phyloP scores from a whole-genome alignment of 1,140 invertebrate species.

The Nomia melanderi region DNA sequence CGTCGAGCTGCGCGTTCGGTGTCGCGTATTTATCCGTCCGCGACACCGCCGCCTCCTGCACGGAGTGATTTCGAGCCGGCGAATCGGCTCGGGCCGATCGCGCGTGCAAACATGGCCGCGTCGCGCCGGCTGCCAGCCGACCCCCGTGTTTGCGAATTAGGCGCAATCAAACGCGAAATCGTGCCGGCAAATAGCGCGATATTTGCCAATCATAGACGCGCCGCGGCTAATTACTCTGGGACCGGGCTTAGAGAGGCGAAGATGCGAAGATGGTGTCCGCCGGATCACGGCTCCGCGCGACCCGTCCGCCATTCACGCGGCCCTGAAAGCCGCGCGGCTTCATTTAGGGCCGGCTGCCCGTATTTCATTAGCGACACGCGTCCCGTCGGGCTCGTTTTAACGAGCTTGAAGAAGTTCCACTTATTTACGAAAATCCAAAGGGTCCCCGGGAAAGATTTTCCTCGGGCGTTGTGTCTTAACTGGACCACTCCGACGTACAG shows the following conservation, averaged over 20 bases:
- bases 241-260: background rate
- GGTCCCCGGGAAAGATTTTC: no score
- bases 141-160: conserved; percentile 72
- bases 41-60: background rate
- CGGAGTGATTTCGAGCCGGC: conserved; percentile 35
- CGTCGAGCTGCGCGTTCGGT: background rate
- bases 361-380: conserved; percentile 3
- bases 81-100: conserved; percentile 57
- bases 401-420: background rate
- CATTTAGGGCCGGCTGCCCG: background rate
- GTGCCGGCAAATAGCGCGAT: conserved; percentile 68
- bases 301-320: no score
- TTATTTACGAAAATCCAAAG: background rate
- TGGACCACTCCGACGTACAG: no score
- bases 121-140: conserved; percentile 47
- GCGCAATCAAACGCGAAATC: conserved; percentile 76
- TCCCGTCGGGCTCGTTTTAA: background rate
- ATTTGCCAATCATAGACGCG: conserved; percentile 68
- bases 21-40: conserved; percentile 10
- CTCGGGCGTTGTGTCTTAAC: no score
- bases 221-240: conserved; percentile 49
- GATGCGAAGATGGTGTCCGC: background rate
- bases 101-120: conserved; percentile 54
- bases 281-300: no score
- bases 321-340: no score